Percentiles rank a stretch among this genome's conserved stretches.
Evolutionary conservation across 2,888 invertebrate genomes (phyloP).

Genomic region (Lampropteryx suffumata): DNA sequence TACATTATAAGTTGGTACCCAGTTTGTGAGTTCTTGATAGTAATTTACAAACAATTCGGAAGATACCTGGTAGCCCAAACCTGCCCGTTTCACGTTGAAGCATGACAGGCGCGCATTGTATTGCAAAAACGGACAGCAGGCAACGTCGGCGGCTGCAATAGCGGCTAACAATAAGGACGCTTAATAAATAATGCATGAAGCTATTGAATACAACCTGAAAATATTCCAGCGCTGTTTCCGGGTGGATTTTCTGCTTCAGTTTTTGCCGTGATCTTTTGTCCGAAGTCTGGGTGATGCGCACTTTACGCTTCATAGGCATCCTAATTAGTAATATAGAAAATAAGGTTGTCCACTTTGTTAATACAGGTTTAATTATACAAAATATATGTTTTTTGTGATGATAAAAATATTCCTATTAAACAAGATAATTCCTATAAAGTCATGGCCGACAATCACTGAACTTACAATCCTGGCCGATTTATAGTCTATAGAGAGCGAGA

Average conservation of each 20-base stretch:
- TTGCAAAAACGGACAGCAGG: conserved; percentile 29
- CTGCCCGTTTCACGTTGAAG: conserved; percentile 12
- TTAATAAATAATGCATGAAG: conserved; percentile 35
- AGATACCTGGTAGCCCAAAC: conserved; percentile 22
- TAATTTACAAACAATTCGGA: conserved; percentile 13
- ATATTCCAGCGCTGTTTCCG: conserved; percentile 64
- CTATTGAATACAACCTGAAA: conserved; percentile 59
- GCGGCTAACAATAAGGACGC: conserved; percentile 38
- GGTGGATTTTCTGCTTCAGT: conserved; percentile 49
- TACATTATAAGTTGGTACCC: no score
- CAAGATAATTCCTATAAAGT: no score
- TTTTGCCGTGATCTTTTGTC: conserved; percentile 46
- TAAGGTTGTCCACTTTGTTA: no score
- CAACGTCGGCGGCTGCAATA: conserved; percentile 5
- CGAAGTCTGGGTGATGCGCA: conserved; percentile 51
- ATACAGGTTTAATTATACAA: no score
- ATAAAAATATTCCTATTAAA: no score
- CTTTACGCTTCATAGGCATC: conserved; percentile 22
- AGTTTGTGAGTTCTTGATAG: conserved; percentile 2
- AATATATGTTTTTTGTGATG: no score
- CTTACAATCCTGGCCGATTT: no score
- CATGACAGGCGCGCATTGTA: conserved; percentile 32
- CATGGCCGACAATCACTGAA: no score
- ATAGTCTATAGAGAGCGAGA: no score
- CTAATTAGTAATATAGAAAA: no score